Base-by-base conservation (phyloP, 53 echinoderm and acorn worm species). In the Paelopatides confundens region DNA sequence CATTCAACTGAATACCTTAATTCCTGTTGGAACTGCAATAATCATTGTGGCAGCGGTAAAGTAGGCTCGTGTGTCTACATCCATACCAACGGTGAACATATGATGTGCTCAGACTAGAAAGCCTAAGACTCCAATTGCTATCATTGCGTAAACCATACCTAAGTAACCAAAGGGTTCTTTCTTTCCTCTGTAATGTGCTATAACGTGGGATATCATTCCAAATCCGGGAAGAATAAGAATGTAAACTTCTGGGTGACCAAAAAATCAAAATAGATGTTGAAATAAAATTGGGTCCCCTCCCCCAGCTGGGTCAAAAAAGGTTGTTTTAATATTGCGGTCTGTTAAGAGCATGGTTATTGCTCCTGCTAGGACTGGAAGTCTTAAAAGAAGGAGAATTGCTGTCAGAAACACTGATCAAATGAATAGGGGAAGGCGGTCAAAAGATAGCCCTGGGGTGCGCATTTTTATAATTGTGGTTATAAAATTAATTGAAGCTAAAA, bases 1-100 rank as follows among this genome's bases (percentile, higher is more conserved):
- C 86, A 95, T 87, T 71, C 95, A 95, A 3, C 92, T 93, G 35
- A 95, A 95, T 15, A 95, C 92, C 95, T 95, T 95, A n/a, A 95
- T 90, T 10, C 95, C 95, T 0, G 95, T 94, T 5, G 94, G 94
- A 0, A 94, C 89, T 0, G 94, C 94, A 46, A 94, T 94, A 15
- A 92, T 52, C 52, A 17, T 52, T 2, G 52, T 21, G 52, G 39
- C 39, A 7, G 39, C 39, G 39, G 39, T 94, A 62, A 94, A 94
- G 70, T 94, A 94, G 6, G 92, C 94, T 43, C 92, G 94, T 0
- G 92, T 94, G 58, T 95, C 92, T 5, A 92, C 92, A 43, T 92
- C 92, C 90, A 95, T 92, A 3, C 92, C 95, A 0, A 95, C 95
- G 5, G 92, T 95, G 71, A 92, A 95, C 92, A 95, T 95, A 31